Percentiles rank a stretch among this genome's conserved stretches.
Conservation (phyloP, 2,888 invertebrate genomes). For the Coleophora flavipennella region DNA sequence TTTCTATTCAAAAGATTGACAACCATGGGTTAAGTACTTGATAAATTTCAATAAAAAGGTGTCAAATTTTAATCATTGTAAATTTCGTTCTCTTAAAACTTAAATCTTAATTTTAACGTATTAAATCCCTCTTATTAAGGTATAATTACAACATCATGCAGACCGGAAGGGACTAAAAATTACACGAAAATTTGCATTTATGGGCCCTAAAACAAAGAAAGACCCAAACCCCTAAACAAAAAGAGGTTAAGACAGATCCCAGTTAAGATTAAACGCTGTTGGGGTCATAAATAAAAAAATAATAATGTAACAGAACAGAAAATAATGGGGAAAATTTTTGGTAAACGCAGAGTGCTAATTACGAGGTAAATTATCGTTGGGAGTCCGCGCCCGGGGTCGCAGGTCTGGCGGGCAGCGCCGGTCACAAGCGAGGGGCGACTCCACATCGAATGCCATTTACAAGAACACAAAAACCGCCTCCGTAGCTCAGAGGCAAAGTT, state of each 20-base stretch:
- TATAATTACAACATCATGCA: too few relatives aligned
- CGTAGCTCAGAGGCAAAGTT: too few relatives aligned
- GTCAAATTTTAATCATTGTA: too few relatives aligned
- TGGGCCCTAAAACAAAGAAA: background rate
- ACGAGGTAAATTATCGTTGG: conserved; percentile 56
- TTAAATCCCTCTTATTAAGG: too few relatives aligned
- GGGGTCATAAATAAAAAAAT: conserved; percentile 50
- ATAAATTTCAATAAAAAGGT: too few relatives aligned
- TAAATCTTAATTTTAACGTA: too few relatives aligned
- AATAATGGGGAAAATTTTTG: conserved; percentile 56
- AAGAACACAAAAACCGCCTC: too few relatives aligned
- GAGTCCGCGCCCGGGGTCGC: conserved; percentile 25
- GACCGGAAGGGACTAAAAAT: too few relatives aligned
- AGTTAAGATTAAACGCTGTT: conserved; percentile 36
- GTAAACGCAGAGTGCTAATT: conserved; percentile 63
- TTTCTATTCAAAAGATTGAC: background rate
- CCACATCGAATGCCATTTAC: too few relatives aligned
- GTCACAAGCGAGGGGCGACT: conserved; percentile 12
- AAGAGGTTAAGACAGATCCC: conserved; percentile 19
- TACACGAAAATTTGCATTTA: background rate
- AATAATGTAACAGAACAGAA: conserved; percentile 42
- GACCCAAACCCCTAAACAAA: background rate
- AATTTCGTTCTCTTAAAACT: too few relatives aligned
- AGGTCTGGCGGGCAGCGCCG: conserved; percentile 12
- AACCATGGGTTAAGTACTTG: background rate